phyloP scores from a whole-genome alignment of 1,140 invertebrate species.

The Drosophila nannoptera region DNA sequence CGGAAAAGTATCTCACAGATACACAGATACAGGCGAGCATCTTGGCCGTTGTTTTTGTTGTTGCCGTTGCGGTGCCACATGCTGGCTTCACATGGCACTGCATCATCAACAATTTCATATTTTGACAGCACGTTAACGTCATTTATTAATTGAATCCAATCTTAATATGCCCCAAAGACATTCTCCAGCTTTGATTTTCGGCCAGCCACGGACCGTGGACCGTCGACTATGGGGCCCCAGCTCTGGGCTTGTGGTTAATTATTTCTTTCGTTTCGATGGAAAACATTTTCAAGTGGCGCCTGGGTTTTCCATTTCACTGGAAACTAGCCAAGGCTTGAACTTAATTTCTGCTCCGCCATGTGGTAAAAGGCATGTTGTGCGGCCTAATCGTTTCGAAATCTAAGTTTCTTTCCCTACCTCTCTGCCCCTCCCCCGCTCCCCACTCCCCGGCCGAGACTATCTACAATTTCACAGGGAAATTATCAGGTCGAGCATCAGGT shows the following conservation, averaged over 20 bases:
- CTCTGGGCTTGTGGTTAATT: not conserved
- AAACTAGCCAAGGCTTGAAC: conserved; percentile 50
- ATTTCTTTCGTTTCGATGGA: conserved; percentile 41
- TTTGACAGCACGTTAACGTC: conserved; percentile 77
- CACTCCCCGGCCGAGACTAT: conserved; percentile 22
- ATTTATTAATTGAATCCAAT: conserved; percentile 74
- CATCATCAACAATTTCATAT: conserved; percentile 71
- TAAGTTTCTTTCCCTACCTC: conserved; percentile 44
- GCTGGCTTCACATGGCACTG: conserved; percentile 58
- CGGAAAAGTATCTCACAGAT: conserved; percentile 49
- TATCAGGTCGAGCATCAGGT: conserved; percentile 40
- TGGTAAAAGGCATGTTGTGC: conserved; percentile 51
- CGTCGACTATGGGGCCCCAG: not conserved
- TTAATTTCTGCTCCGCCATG: conserved; percentile 37
- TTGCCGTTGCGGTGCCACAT: conserved; percentile 40
- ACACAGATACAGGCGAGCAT: not conserved
- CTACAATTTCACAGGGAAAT: conserved; percentile 37
- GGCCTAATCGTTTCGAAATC: conserved; percentile 70
- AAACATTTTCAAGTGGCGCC: conserved; percentile 54
- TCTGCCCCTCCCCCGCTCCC: conserved; percentile 4
- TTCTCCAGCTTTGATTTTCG: conserved; percentile 41
- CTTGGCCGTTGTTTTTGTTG: not conserved
- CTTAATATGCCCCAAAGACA: conserved; percentile 48
- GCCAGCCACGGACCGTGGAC: not conserved
- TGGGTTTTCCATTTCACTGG: conserved; percentile 67